Evolutionary conservation across 2,888 invertebrate species (phyloP).

Genomic region (Caenorhabditis angaria): DNA sequence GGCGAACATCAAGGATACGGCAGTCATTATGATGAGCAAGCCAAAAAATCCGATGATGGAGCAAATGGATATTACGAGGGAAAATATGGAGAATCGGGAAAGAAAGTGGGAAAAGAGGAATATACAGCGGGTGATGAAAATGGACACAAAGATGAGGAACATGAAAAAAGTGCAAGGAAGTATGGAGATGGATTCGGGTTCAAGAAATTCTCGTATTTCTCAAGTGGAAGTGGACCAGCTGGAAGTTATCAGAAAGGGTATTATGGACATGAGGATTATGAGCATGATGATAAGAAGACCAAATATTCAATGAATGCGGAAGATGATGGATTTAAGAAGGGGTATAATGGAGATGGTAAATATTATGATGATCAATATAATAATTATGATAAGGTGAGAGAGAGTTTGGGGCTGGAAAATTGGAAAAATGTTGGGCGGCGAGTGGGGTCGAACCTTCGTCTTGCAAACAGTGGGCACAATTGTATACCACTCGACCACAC

Average conservation of each 20-base stretch:
- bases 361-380: constrained; percentile 47
- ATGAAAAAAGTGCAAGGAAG: constrained; percentile 17
- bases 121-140: constrained; percentile 44
- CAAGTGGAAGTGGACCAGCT: constrained; percentile 51
- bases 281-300: constrained; percentile 44
- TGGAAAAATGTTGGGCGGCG: too few relatives aligned
- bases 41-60: constrained; percentile 31
- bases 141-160: constrained; percentile 19
- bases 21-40: constrained; percentile 29
- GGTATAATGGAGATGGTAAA: constrained; percentile 39
- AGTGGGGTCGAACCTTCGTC: too few relatives aligned
- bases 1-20: constrained; percentile 40
- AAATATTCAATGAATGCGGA: constrained; percentile 35
- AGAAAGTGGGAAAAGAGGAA: constrained; percentile 28
- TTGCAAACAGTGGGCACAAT: too few relatives aligned
- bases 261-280: constrained; percentile 54
- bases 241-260: constrained; percentile 58
- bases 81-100: constrained; percentile 42
- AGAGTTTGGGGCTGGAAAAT: too few relatives aligned
- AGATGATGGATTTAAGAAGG: constrained; percentile 49
- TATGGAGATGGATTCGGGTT: constrained; percentile 48
- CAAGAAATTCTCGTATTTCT: constrained; percentile 58
- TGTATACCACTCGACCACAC: too few relatives aligned
- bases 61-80: constrained; percentile 37
- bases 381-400: constrained; percentile 42